Conservation (phyloP, 2,113 vertebrate species). For the Corvus hawaiiensis region DNA sequence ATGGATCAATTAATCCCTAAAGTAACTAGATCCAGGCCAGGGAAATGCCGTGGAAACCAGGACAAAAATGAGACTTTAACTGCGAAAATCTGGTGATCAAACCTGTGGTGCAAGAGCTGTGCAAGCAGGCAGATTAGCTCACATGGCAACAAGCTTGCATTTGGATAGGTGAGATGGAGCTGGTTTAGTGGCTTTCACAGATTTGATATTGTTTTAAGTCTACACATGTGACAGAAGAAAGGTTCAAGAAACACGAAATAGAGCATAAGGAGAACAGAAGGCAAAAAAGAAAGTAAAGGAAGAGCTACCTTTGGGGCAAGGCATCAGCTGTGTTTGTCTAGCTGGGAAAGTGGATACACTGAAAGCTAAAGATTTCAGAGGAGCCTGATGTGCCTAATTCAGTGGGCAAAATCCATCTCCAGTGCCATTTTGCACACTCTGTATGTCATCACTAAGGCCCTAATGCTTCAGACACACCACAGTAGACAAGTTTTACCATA, state of each 20-base stretch:
- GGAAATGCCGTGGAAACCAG: conserved; percentile 17
- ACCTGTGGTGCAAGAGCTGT: not conserved
- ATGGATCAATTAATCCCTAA: conserved; percentile 65
- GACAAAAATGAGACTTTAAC: not conserved
- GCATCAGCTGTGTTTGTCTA: not conserved
- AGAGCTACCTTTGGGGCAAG: not conserved
- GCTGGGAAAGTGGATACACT: not conserved
- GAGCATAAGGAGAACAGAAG: not conserved
- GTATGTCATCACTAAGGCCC: not conserved
- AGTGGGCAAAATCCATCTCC: not conserved
- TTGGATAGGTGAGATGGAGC: not conserved
- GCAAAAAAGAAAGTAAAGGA: not conserved
- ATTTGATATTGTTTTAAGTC: not conserved
- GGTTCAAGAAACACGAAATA: not conserved
- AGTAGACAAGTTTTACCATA: not conserved
- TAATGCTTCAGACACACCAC: not conserved
- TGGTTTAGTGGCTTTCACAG: not conserved
- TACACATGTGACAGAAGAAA: not conserved
- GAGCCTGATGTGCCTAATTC: not conserved
- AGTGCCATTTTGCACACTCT: not conserved
- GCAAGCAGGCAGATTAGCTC: not conserved
- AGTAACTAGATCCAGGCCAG: conserved; percentile 34
- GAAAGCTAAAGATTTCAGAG: not conserved
- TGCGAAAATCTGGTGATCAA: not conserved
- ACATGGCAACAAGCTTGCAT: not conserved